Base-by-base conservation (phyloP, 2,797 vertebrate species). In the Pseudotriccus pelzelni region DNA sequence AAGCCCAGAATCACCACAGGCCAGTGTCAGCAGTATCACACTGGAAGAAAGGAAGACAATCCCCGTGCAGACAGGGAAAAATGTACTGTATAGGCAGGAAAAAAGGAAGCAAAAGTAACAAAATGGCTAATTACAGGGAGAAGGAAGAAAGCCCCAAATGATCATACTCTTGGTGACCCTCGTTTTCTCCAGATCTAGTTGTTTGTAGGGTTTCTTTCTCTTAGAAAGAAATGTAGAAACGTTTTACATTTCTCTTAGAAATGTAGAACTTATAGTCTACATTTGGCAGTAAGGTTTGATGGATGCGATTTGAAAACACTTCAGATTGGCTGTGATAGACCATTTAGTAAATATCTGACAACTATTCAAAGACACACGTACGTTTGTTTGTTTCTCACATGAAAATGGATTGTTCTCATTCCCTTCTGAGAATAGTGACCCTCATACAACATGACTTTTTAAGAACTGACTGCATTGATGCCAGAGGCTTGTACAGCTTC, bases 1-100 rank as follows among this genome's bases (percentile, higher is more conserved):
- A 93, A 89, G 92, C 91, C 89, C 87, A 91, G 58, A 90, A 93
- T 96, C 75, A 90, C 75, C 84, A 82, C 63, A 84, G 94, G 81
- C 89, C 89, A 88, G 8, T 32, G 55, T 79, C 84, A 88, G 87
- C 60, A 85, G 59, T 22, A 27, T 70, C 78, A 50, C 3, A 8
- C 68, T 22, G 84, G 46, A 77, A 6, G 2, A 41, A 52, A 58
- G 68, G 52, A 83, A 60, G 24, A 87, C 86, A 89, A 92, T 50
- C 58, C 50, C 56, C 32, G 5, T 22, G 37, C 52, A 73, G 34
- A 59, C 2, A 64, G 46, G 49, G 17, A 50, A 77, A 78, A 68
- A 63, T 43, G 21, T 23, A 63, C 60, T 43, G 23, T 23, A 7
- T 32, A 5, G 36, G 9, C n/a, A 63, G 10, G 32, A 46, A 36